Evolutionary conservation across 2,888 invertebrate genomes (phyloP).

Genomic region (Tipula unca): DNA sequence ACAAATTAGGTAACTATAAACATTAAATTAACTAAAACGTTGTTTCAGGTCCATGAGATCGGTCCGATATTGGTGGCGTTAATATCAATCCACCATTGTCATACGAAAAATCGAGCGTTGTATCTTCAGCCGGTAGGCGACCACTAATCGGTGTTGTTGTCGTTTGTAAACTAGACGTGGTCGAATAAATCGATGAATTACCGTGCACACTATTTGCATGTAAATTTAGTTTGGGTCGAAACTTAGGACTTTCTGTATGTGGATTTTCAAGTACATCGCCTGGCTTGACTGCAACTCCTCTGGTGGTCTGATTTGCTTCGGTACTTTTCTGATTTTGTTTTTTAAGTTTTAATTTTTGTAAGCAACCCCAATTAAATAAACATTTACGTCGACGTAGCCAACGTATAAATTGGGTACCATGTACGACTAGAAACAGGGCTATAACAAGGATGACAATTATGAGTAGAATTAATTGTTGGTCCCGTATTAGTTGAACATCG

Average conservation of each 20-base stretch:
- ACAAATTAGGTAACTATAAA: not conserved
- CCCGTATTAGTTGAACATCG: slow-evolving; percentile 33
- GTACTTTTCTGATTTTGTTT: not conserved
- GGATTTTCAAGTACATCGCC: slow-evolving; percentile 37
- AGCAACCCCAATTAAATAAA: not conserved
- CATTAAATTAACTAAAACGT: slow-evolving; percentile 16
- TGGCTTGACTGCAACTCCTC: slow-evolving; percentile 29
- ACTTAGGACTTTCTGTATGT: slow-evolving; percentile 43
- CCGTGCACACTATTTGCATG: not conserved
- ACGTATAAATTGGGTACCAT: slow-evolving; percentile 30
- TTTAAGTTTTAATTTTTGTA: slow-evolving; percentile 16
- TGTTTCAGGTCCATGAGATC: slow-evolving; percentile 25
- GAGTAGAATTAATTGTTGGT: slow-evolving; percentile 31
- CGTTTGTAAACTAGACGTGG: slow-evolving; percentile 51
- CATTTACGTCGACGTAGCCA: slow-evolving; percentile 29
- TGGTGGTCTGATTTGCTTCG: not conserved
- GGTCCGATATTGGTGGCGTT: slow-evolving; percentile 43
- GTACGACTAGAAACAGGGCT: slow-evolving; percentile 30
- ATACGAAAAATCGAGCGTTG: slow-evolving; percentile 67
- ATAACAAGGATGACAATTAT: slow-evolving; percentile 33
- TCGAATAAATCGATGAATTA: slow-evolving; percentile 17
- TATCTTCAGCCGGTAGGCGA: slow-evolving; percentile 67
- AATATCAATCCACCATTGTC: slow-evolving; percentile 70
- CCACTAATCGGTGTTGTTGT: slow-evolving; percentile 62
- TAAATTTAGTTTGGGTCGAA: slow-evolving; percentile 36